A percentile compares a stretch with the other conserved stretches of the same genome.
Evolutionary conservation across 2,888 invertebrate genomes (phyloP).

Genomic region (Ethmia dodecea): DNA sequence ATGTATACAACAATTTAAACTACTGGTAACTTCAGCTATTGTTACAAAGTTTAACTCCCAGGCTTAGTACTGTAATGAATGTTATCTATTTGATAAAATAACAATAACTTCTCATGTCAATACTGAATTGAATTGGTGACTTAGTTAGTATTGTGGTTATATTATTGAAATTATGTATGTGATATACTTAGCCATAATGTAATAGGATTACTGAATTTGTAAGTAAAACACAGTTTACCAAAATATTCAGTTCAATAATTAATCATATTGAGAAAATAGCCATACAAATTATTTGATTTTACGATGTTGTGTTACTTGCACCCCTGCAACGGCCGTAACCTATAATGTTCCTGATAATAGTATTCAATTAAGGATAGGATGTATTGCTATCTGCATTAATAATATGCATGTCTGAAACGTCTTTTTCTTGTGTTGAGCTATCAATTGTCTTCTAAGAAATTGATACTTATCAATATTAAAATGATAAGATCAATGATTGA

Average conservation of each 20-base stretch:
- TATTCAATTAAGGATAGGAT: constrained; percentile 1
- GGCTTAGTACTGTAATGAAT: too few species aligned
- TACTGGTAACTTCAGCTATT: neutral
- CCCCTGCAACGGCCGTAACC: too few species aligned
- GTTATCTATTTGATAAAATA: too few species aligned
- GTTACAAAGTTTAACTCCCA: too few species aligned
- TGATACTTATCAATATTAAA: too few species aligned
- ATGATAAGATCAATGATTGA: constrained; percentile 13
- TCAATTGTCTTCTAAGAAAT: too few species aligned
- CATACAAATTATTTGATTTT: too few species aligned
- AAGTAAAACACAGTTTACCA: neutral
- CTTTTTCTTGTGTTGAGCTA: constrained; percentile 9
- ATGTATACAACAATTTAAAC: constrained; percentile 13
- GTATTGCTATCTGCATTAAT: constrained; percentile 1
- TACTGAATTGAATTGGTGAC: too few species aligned
- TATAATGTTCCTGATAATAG: constrained; percentile 10
- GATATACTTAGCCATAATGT: constrained; percentile 11
- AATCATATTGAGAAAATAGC: too few species aligned
- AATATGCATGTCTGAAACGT: neutral
- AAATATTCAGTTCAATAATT: too few species aligned
- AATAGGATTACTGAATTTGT: constrained; percentile 6
- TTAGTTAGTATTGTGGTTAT: constrained; percentile 11
- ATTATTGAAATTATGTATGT: constrained; percentile 9
- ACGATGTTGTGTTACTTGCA: too few species aligned
- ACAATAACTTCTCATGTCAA: too few species aligned